phyloP scores from a whole-genome alignment of 2,888 invertebrate genomes.

The Piscicola geometra region DNA sequence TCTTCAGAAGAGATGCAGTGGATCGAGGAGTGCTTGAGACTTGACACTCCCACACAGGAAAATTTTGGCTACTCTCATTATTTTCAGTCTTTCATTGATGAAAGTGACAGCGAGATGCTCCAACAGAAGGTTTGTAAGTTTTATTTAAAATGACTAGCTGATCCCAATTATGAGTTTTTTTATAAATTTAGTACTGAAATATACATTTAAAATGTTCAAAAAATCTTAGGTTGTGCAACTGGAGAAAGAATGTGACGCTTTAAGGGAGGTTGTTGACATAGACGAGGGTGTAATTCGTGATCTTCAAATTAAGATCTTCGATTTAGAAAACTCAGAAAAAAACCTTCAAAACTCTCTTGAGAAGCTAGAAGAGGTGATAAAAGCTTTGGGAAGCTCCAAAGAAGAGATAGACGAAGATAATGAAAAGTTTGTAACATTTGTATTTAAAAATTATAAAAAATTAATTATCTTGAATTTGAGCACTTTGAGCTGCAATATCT shows the following conservation, averaged over 20 bases:
- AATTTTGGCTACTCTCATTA: not conserved
- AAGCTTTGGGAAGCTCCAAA: not conserved
- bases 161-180: not conserved
- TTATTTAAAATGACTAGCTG: not conserved
- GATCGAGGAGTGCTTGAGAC: not conserved
- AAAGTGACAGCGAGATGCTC: not conserved
- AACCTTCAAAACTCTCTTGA: conserved; percentile 6
- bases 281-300: conserved; percentile 25
- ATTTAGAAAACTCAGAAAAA: conserved; percentile 23
- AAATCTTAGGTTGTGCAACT: conserved; percentile 21
- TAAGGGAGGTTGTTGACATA: conserved; percentile 23
- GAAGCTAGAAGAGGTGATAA: conserved; percentile 9
- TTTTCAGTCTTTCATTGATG: not conserved
- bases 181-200: not conserved
- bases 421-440: conserved; percentile 5
- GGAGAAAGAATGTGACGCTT: conserved; percentile 25
- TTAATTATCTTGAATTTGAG: too few relatives aligned
- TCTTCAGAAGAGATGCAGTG: not conserved
- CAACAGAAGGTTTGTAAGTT: not conserved
- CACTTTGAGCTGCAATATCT: too few relatives aligned
- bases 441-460: too few relatives aligned
- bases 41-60: not conserved
- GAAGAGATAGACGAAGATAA: conserved; percentile 7
- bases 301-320: conserved; percentile 21
- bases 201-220: not conserved